Percentiles rank a stretch among this genome's conserved stretches.
Conservation (phyloP, 2,797 vertebrate species). For the Aplochiton taeniatus region DNA sequence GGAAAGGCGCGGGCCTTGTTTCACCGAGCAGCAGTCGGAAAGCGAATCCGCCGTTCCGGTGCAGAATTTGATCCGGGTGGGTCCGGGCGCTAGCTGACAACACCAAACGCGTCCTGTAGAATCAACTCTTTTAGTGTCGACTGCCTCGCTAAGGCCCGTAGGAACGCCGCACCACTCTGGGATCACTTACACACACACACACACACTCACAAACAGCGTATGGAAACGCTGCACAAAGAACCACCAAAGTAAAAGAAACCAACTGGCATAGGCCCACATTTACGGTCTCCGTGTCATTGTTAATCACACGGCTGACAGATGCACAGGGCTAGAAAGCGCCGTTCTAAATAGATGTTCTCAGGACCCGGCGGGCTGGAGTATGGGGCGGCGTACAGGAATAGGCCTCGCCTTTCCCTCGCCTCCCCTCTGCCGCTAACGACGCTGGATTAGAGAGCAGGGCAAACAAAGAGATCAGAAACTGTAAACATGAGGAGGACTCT, state of each 20-base stretch:
- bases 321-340: too few species aligned
- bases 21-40: constrained; percentile 25
- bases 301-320: too few species aligned
- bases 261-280: too few species aligned
- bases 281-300: too few species aligned
- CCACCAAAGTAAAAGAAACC: not conserved
- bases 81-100: constrained; percentile 32
- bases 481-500: not conserved
- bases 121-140: constrained; percentile 41
- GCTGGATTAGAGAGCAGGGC: too few species aligned
- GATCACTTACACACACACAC: constrained; percentile 23
- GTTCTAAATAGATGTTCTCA: too few species aligned
- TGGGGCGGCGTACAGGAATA: too few species aligned
- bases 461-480: too few species aligned
- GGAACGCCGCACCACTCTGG: constrained; percentile 3
- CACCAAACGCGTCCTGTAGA: constrained; percentile 43
- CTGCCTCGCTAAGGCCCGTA: constrained; percentile 6
- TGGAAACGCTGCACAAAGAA: not conserved
- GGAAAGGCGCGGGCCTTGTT: constrained; percentile 38
- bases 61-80: constrained; percentile 74
- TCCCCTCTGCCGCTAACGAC: too few species aligned
- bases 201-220: not conserved
- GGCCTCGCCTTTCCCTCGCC: too few species aligned
- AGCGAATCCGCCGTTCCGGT: constrained; percentile 60
- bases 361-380: too few species aligned